Evolutionary conservation across 2,888 invertebrate genomes (phyloP).

Genomic region (Willowsia nigromaculata): DNA sequence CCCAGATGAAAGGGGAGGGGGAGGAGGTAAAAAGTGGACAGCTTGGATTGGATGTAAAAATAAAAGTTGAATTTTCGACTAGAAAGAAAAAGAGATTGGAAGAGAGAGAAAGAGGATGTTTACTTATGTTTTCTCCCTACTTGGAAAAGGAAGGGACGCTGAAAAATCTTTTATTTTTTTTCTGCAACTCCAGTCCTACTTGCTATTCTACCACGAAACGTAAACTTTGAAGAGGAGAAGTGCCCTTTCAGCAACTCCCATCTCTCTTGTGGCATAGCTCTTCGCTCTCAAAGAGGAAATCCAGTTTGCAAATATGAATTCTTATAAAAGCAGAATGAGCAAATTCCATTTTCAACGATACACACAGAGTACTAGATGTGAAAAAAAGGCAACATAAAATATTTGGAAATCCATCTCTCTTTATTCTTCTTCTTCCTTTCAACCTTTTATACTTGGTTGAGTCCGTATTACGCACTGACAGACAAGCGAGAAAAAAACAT

Average conservation of each 20-base stretch:
- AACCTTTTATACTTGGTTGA: background rate
- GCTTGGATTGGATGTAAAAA: background rate
- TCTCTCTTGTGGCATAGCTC: background rate
- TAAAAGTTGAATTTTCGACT: background rate
- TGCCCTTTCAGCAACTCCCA: slow-evolving; percentile 4
- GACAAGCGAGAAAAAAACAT: background rate
- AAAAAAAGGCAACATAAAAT: background rate
- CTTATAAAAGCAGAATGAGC: background rate
- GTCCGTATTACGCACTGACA: background rate
- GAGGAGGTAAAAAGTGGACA: background rate
- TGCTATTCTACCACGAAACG: background rate
- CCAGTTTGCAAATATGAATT: slow-evolving; percentile 40
- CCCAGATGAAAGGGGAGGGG: background rate
- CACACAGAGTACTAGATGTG: background rate
- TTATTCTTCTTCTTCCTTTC: background rate
- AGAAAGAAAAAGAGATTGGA: background rate
- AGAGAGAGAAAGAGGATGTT: background rate
- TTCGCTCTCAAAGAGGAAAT: background rate
- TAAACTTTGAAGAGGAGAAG: background rate
- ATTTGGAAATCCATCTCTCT: slow-evolving; percentile 14
- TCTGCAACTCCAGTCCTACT: background rate
- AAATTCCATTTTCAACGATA: slow-evolving; percentile 9
- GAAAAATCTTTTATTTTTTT: background rate
- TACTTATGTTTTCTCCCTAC: background rate
- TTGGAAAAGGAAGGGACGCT: too few species aligned